phyloP scores from a whole-genome alignment of 2,888 invertebrate species.

The Onchidella celtica region DNA sequence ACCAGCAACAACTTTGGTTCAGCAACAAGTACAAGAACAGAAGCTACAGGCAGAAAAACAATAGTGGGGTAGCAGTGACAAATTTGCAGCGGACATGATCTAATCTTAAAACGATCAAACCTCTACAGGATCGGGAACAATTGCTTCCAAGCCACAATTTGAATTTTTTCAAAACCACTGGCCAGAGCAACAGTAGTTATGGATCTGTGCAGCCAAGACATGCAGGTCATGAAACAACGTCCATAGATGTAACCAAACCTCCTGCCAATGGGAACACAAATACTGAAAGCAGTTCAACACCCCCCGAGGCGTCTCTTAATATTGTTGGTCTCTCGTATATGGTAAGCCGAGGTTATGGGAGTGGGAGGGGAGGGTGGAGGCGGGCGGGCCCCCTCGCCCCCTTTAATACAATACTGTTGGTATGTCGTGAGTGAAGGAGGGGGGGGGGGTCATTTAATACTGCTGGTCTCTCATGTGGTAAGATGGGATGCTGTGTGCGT shows the following conservation, averaged over 20 bases:
- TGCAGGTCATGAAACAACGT: neutral
- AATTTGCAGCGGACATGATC: no score
- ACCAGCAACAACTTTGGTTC: no score
- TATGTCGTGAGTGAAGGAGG: no score
- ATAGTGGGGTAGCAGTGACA: no score
- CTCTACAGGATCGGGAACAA: neutral
- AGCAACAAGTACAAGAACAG: no score
- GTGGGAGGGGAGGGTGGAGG: neutral
- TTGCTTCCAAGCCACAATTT: neutral
- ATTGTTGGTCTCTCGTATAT: neutral
- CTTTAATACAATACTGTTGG: neutral
- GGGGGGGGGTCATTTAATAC: no score
- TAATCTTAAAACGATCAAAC: no score
- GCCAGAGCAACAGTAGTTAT: neutral
- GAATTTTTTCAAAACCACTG: neutral
- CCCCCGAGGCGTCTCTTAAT: neutral
- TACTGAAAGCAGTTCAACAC: neutral
- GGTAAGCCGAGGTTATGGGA: no score
- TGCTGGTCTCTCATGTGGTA: no score
- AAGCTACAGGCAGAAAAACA: no score
- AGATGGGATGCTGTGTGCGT: no score
- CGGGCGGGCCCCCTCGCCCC: slow-evolving; percentile 37
- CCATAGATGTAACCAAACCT: neutral
- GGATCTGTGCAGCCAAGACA: neutral
- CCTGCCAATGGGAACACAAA: neutral